phyloP scores from a whole-genome alignment of 2,797 vertebrate species.

The Clarias platycephalus region DNA sequence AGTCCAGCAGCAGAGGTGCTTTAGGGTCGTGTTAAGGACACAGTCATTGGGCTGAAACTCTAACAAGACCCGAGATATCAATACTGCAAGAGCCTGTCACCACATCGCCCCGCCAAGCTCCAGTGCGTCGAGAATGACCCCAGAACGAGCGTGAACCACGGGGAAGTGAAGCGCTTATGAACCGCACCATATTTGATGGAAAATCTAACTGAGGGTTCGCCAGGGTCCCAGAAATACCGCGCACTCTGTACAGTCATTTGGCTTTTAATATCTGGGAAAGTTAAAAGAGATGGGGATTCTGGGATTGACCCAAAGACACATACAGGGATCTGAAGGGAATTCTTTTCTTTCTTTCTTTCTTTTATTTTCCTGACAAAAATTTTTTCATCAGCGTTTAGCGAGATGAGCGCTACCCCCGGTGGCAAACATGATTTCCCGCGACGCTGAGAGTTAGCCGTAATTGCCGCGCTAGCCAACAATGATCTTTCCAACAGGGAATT shows the following conservation, averaged over 20 bases:
- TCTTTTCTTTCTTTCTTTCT: background rate
- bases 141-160: background rate
- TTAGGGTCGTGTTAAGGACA: slow-evolving; percentile 38
- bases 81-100: slow-evolving; percentile 29
- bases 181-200: background rate
- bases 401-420: slow-evolving; percentile 40
- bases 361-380: slow-evolving; percentile 27
- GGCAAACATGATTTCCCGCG: slow-evolving; percentile 50
- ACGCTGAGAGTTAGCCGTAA: slow-evolving; percentile 47
- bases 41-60: slow-evolving; percentile 24
- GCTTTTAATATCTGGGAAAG: slow-evolving; percentile 55
- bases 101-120: slow-evolving; percentile 5
- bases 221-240: slow-evolving; percentile 34
- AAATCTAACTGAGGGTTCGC: slow-evolving; percentile 30
- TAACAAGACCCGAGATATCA: slow-evolving; percentile 32
- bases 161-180: slow-evolving; percentile 41
- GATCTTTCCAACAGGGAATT: slow-evolving; percentile 42
- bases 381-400: slow-evolving; percentile 34
- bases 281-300: slow-evolving; percentile 33
- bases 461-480: slow-evolving; percentile 48
- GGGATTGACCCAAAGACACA: slow-evolving; percentile 39
- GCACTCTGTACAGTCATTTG: slow-evolving; percentile 43
- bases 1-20: slow-evolving; percentile 17
- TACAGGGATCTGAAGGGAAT: slow-evolving; percentile 32
- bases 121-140: slow-evolving; percentile 4